Evolutionary conservation across 2,888 invertebrate genomes (phyloP).

Genomic region (Protonemura montana): DNA sequence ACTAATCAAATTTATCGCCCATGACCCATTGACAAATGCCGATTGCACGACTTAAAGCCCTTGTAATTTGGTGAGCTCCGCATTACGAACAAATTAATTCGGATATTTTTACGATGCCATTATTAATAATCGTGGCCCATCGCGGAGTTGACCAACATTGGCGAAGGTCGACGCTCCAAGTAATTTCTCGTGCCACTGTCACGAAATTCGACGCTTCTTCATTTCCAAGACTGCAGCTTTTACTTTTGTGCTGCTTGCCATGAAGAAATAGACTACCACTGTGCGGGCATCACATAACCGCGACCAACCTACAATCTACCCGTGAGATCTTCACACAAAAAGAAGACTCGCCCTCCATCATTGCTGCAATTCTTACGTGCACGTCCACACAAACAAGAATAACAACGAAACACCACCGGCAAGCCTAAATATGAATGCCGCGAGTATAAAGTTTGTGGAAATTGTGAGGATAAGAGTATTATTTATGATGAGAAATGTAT

Average conservation of each 20-base stretch:
- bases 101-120: background rate
- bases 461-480: constrained; percentile 38
- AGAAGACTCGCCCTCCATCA: background rate
- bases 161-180: background rate
- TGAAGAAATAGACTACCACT: background rate
- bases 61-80: background rate
- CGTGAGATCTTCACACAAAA: background rate
- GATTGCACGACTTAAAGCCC: background rate
- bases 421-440: background rate
- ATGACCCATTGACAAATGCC: background rate
- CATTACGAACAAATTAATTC: background rate
- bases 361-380: constrained; percentile 16
- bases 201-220: background rate
- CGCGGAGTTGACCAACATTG: background rate
- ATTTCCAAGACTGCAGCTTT: background rate
- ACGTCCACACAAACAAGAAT: background rate
- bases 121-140: background rate
- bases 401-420: background rate
- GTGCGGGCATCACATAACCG: background rate
- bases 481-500: constrained; percentile 45
- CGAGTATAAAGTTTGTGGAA: constrained; percentile 33
- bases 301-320: background rate
- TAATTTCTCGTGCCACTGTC: background rate
- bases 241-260: background rate
- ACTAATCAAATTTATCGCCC: background rate